phyloP scores from a whole-genome alignment of 1,140 invertebrate species.

The Saxidomus purpurata region DNA sequence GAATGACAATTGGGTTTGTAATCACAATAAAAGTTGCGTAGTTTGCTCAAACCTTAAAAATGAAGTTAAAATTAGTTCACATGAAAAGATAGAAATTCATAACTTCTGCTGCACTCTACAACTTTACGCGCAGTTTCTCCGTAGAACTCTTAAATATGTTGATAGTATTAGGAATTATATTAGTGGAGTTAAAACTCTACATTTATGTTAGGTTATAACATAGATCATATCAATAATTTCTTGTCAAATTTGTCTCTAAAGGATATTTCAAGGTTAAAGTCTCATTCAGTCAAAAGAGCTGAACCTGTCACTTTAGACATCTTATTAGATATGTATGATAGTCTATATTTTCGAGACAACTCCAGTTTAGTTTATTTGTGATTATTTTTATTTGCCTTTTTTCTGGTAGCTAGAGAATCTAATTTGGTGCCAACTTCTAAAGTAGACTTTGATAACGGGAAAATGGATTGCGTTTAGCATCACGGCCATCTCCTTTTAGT shows the following conservation, averaged over 20 bases:
- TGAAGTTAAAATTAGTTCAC: too few species aligned
- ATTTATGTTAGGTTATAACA: not conserved
- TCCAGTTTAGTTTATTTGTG: slow-evolving; percentile 5
- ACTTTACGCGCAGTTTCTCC: slow-evolving; percentile 21
- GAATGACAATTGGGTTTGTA: too few species aligned
- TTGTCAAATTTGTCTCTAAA: slow-evolving; percentile 17
- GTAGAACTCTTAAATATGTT: not conserved
- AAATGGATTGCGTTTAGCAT: not conserved
- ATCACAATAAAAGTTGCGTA: too few species aligned
- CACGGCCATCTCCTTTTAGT: not conserved
- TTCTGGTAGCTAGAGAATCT: slow-evolving; percentile 20
- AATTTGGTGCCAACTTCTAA: slow-evolving; percentile 6
- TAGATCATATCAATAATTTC: slow-evolving; percentile 9
- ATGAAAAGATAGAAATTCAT: too few species aligned
- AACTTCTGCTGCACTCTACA: too few species aligned
- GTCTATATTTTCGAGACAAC: not conserved
- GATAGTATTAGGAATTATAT: slow-evolving; percentile 30
- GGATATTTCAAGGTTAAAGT: not conserved
- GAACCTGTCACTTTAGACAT: slow-evolving; percentile 26
- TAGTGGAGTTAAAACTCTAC: not conserved
- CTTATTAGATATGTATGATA: not conserved
- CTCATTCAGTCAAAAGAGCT: not conserved
- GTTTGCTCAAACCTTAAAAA: too few species aligned
- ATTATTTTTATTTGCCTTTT: slow-evolving; percentile 56
- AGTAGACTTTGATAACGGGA: not conserved